Conservation (phyloP, 2,888 invertebrate genomes). For the Agrotis exclamationis region DNA sequence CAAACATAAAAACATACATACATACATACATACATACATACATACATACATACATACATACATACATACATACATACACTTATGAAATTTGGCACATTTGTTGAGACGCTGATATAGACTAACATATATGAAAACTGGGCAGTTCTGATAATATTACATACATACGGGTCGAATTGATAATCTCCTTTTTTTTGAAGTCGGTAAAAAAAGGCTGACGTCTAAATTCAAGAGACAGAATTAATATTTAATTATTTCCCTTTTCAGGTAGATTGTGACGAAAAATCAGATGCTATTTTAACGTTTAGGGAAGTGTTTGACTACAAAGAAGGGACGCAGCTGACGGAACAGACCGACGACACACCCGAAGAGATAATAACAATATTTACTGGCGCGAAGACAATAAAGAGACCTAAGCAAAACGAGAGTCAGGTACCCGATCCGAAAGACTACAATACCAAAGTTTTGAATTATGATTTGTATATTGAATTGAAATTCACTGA, state of each 20-base stretch:
- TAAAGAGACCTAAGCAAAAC: neutral
- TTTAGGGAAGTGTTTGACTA: conserved; percentile 6
- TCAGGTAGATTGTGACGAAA: neutral
- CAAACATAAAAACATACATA: no score
- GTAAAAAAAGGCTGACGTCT: no score
- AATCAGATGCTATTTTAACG: neutral
- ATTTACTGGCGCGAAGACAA: neutral
- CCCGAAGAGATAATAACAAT: neutral
- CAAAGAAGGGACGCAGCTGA: neutral
- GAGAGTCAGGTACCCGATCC: neutral
- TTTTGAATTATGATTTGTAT: conserved; percentile 16
- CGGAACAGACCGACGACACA: neutral
- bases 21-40: no score
- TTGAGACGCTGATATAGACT: no score
- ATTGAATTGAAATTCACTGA: neutral
- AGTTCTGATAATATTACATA: no score
- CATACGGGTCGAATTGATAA: no score
- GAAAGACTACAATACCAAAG: neutral
- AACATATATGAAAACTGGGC: no score
- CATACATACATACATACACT: no score
- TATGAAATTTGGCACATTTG: no score
- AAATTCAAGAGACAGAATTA: no score
- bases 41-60: no score
- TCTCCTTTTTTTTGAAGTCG: no score
- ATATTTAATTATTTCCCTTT: neutral